A percentile compares a stretch with the other conserved stretches of the same genome.
Evolutionary conservation across 2,888 invertebrate species (phyloP).

Genomic region (Scrobipalpa costella): DNA sequence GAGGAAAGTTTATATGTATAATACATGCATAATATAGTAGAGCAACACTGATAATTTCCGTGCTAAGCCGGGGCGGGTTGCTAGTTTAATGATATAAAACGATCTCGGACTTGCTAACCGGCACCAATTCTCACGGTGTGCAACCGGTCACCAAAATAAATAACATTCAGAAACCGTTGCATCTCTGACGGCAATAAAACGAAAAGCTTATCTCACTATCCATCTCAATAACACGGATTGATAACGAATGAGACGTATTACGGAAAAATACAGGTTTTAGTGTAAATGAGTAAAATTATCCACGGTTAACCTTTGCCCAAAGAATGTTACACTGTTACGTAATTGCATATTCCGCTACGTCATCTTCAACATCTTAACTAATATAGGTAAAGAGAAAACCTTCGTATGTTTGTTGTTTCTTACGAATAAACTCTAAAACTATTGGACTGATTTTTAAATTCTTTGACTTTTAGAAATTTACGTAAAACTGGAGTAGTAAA

Average conservation of each 20-base stretch:
- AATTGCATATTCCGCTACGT: constrained; percentile 19
- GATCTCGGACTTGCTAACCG: constrained; percentile 27
- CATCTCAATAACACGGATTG: constrained; percentile 24
- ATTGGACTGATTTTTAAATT: no score
- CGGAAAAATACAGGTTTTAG: constrained; percentile 16
- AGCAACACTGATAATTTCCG: no score
- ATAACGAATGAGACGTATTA: neutral
- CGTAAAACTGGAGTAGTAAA: no score
- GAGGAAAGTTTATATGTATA: no score
- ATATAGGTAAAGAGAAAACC: neutral
- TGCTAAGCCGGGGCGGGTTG: no score
- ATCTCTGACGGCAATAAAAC: constrained; percentile 11
- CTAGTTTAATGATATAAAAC: no score
- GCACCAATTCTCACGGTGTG: constrained; percentile 27
- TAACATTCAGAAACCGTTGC: constrained; percentile 20
- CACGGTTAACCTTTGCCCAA: constrained; percentile 20
- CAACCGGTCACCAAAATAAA: constrained; percentile 24
- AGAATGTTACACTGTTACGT: constrained; percentile 11
- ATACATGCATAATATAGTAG: no score
- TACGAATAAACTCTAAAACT: no score
- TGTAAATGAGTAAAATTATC: neutral
- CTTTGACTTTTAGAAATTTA: no score
- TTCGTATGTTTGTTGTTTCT: neutral
- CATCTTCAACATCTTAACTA: neutral
- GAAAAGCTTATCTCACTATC: constrained; percentile 21